Evolutionary conservation across 2,888 invertebrate species (phyloP), one percentile per base, ranked within the genome.

Genomic region (Hesperia comma): DNA sequence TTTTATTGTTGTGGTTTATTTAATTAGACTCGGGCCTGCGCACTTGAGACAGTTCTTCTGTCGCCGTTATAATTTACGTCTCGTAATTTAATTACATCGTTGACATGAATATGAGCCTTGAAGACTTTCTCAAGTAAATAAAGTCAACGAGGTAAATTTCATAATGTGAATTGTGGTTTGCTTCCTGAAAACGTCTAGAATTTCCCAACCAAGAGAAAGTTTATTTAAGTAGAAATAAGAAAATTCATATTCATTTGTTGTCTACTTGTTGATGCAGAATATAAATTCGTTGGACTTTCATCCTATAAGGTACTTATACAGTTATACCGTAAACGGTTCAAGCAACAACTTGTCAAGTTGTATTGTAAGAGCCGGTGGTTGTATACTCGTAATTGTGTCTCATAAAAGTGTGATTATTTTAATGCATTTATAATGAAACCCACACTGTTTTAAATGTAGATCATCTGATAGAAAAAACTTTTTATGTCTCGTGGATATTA

Each of bases 71-170:
- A 55, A 63, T 37, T 63, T 40, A 33, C 57, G 57, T 40, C 26
- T 37, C 57, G 37, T 63, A 57, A 63, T 63, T 63, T 57, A 51
- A 63, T 57, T 51, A 63, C 51, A 57, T 57, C 33, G 57, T 57
- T 51, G 56, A 26, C 63, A 57, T 63, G 56, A 63, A 63, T 49
- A 57, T 57, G 51, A 57, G 40, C 17, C 57, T 63, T 40, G 26
- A 51, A 63, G 55, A 33, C 37, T 32, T 56, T 56, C 63, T 63
- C 46, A 10, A 55, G 46, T 14, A 54, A 63, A 63, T 62, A 60
- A 54, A 55, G 63, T 33, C 56, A 37, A 33, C 17, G 43, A 43
- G 41, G 43, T 55, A 55, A 56, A 33, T 46, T 49, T 56, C 37
- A 37, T 49, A 61, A 61, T 49, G 55, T 63, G 21, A 49, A 56